Percentiles rank a stretch among this genome's conserved stretches.
Conservation (phyloP, 2,888 invertebrate species). For the Beris chalybata region DNA sequence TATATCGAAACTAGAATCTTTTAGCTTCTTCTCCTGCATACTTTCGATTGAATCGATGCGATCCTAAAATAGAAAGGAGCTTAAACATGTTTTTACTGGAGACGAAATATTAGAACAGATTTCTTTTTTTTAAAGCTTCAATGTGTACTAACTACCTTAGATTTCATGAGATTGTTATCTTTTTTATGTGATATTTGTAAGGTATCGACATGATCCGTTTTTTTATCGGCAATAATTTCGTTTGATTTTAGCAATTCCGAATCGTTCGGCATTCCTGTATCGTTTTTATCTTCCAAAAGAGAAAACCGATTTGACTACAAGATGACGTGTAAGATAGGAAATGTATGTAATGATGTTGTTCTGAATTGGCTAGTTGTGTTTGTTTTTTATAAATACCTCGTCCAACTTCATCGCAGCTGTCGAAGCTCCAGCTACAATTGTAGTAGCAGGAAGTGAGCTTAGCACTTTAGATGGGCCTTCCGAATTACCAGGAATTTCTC, state of each 20-base stretch:
- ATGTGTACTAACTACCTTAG: constrained; percentile 13
- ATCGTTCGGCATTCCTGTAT: constrained; percentile 1
- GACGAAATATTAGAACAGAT: too few relatives aligned
- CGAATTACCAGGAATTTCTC: constrained; percentile 24
- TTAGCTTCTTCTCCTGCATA: constrained; percentile 42
- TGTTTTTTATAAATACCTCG: constrained; percentile 7
- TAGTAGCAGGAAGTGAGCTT: constrained; percentile 5
- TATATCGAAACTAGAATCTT: constrained; percentile 37
- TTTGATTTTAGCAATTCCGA: background rate
- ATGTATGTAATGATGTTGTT: background rate
- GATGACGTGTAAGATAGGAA: background rate
- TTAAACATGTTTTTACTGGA: background rate
- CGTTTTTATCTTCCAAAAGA: constrained; percentile 14
- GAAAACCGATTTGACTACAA: constrained; percentile 16
- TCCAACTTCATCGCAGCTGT: constrained; percentile 20
- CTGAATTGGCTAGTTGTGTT: background rate
- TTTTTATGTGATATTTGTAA: constrained; percentile 2
- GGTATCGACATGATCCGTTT: background rate
- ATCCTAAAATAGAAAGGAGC: constrained; percentile 43
- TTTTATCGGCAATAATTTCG: background rate
- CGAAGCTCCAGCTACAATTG: constrained; percentile 20
- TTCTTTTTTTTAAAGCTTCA: too few relatives aligned
- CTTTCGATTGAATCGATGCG: constrained; percentile 54
- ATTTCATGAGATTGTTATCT: background rate
- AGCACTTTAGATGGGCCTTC: constrained; percentile 9